Evolutionary conservation across 2,797 vertebrate genomes (phyloP).

Genomic region (Coendou prehensilis): DNA sequence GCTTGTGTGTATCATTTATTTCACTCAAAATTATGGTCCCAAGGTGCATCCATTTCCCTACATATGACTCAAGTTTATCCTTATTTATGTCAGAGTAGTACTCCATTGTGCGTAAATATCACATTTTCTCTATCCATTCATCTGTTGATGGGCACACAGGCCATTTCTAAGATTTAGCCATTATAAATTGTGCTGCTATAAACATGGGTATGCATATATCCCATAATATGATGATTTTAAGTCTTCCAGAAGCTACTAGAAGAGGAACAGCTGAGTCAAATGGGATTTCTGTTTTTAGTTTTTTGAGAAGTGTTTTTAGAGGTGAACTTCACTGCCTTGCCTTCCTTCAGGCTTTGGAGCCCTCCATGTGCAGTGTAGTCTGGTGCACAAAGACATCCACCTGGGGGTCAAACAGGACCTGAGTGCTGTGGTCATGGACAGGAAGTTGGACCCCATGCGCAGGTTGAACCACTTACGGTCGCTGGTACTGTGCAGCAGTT

Average conservation of each 20-base stretch:
- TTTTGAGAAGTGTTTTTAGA: slow-evolving; percentile 94
- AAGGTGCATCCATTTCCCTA: background rate
- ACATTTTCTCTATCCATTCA: background rate
- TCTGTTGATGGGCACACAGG: background rate
- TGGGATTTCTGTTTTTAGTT: slow-evolving; percentile 7
- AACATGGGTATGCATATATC: background rate
- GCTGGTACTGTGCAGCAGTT: slow-evolving; percentile 91
- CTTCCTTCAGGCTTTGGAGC: slow-evolving; percentile 97
- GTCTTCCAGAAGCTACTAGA: background rate
- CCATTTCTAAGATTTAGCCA: background rate
- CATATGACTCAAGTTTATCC: background rate
- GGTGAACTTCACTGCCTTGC: slow-evolving; percentile 94
- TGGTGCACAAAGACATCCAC: slow-evolving; percentile 94
- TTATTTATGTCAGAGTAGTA: background rate
- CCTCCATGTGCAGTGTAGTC: slow-evolving; percentile 98
- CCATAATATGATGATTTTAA: background rate
- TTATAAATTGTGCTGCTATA: background rate
- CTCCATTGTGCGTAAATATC: background rate
- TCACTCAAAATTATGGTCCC: background rate
- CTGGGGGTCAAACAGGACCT: slow-evolving; percentile 92
- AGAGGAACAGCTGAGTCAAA: background rate
- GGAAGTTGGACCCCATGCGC: slow-evolving; percentile 97
- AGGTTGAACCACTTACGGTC: slow-evolving; percentile 98
- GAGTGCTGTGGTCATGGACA: slow-evolving; percentile 95
- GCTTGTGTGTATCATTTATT: background rate